Evolutionary conservation across 1,140 invertebrate species (phyloP).

Genomic region (Medauroidea extradentata): DNA sequence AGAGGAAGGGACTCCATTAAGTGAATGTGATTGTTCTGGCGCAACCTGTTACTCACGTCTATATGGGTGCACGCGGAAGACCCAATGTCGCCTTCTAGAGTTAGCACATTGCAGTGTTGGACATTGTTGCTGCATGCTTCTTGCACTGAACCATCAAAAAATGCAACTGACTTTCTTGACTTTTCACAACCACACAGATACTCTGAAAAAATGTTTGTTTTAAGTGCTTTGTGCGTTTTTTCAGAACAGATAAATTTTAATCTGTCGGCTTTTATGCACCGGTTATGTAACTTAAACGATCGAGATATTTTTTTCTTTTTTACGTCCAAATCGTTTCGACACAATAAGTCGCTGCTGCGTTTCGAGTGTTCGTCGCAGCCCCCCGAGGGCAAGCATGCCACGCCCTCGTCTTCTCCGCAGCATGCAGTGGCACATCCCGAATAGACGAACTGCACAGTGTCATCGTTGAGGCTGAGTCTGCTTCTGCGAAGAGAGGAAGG

Average conservation of each 20-base stretch:
- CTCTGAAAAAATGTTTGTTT: no score
- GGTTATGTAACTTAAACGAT: neutral
- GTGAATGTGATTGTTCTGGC: neutral
- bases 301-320: neutral
- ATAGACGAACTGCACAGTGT: conserved; percentile 6
- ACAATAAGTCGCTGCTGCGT: neutral
- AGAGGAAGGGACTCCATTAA: conserved; percentile 47
- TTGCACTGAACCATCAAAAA: neutral
- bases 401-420: conserved; percentile 21
- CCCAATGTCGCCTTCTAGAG: neutral
- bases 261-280: neutral
- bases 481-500: conserved; percentile 7
- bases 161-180: neutral
- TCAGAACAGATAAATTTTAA: neutral
- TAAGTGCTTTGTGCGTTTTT: neutral
- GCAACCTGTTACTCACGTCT: neutral
- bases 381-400: conserved; percentile 40
- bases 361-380: neutral
- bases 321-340: neutral
- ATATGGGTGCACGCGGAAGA: neutral
- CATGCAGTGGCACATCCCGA: conserved; percentile 1
- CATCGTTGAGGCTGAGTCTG: conserved; percentile 6
- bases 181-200: neutral
- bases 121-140: conserved; percentile 4
- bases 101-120: neutral